Base-by-base conservation (phyloP, 2,113 vertebrate species). In the Ceyx margarethae region DNA sequence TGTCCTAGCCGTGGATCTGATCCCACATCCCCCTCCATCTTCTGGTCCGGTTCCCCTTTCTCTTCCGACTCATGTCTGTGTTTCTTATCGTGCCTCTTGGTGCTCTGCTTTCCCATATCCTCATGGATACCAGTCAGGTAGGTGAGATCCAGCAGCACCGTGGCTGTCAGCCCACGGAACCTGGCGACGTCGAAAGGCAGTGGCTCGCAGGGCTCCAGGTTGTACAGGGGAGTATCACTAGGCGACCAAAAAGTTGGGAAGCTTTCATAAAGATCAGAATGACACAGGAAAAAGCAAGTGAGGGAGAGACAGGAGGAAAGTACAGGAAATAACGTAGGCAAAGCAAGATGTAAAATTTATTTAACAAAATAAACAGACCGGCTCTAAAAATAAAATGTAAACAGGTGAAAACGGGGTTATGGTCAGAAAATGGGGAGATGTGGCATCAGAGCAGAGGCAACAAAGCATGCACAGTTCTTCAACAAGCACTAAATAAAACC, bases 171-270 rank as follows among this genome's bases (percentile, higher is more conserved):
- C 87, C 99, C 99, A 42, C 98, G 98, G 96, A 99, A 99, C 96
- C 99, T 98, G 2, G 98, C 98, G 94, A 99, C 99, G 22, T 99
- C 99, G 60, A 99, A 99, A 50, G 98, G 98, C 97, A 99, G 97
- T 9, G 99, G 99, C 96, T 99, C 99, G 19, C 99, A 99, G 58
- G 99, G 99, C 79, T 99, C 99, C 99, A 99, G 97, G 97, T 99
- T 99, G 98, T 99, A 99, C 86, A 99, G 64, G 1, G 99, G 99
- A 78, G 99, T 99, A 98, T 99, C 99, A 99, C 99, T 99, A 99
- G 99, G 99, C 96, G 99, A 99, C 99, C 99, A 99, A 98, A 99
- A 99, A 99, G 98, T 99, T 99, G 99, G 99, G 99, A 99, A 99
- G 99, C 99, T 99, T 99, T 99, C 99, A 99, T 99, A 97, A 98